Evolutionary conservation across 2,888 invertebrate species (phyloP), one percentile per base, ranked within the genome.

Genomic region (Quadroppia sp.): DNA sequence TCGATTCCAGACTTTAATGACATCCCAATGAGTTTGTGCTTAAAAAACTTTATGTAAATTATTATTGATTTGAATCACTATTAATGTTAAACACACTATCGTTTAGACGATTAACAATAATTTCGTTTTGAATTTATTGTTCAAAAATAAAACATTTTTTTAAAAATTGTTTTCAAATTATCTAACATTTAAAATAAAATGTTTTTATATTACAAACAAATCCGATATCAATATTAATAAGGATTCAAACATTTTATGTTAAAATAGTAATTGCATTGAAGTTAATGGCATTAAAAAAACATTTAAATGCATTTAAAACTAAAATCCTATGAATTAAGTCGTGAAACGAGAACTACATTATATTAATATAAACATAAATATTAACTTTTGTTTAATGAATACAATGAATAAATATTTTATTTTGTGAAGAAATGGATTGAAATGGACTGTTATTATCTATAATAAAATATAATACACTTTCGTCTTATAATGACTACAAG

Each of bases 41-140:
- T 2, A 61, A 61, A 61, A 50, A 23, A 61, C 3, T 32, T 61
- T 61, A 61, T 61, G 61, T 61, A 61, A 61, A 61, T 61, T 61
- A 30, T 30, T 61, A 61, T 61, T 61, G 28, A 61, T 61, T 61
- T 28, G 61, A 17, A 23, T 30, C 28, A 15, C 32, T 30, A 30
- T 61, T 61, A 61, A 61, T 28, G 61, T 61, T 30, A 61, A 61
- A 61, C 32, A 61, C n/a, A 13, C 30, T 53, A 61, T 9, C 61
- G 32, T 30, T 30, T 32, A 28, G 28, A 30, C 6, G 13, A 61
- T 61, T 61, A 30, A 13, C 61, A 61, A n/a, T 17, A 30, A 61
- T 61, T 61, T 61, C 30, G 11, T 9, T 30, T 61, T 53, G 3
- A 15, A 45, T 17, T 45, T 45, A 13, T 11, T 15, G 15, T 45